phyloP scores from a whole-genome alignment of 2,797 vertebrate genomes.

The Micromesistius poutassou region DNA sequence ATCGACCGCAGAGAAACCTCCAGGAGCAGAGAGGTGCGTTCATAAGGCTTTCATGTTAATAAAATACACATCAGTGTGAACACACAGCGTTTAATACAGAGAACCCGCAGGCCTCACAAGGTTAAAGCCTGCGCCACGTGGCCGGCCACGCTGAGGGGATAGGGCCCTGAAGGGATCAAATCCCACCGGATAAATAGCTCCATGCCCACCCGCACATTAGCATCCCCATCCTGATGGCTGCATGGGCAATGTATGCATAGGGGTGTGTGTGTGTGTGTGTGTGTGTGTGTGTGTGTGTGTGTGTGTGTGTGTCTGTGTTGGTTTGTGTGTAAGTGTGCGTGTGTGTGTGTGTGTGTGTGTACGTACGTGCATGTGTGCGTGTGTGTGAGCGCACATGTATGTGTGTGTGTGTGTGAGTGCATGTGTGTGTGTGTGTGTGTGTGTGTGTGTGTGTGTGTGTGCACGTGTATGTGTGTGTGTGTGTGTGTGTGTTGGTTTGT shows the following conservation, averaged over 20 bases:
- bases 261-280: neutral
- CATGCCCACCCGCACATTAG: neutral
- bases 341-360: neutral
- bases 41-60: conserved; percentile 10
- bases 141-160: conserved; percentile 12
- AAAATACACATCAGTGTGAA: conserved; percentile 19
- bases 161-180: conserved; percentile 18
- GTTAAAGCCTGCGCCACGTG: conserved; percentile 21
- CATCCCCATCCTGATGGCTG: conserved; percentile 9
- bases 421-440: conserved; percentile 1
- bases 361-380: neutral
- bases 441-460: neutral
- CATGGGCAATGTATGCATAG: neutral
- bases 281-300: neutral
- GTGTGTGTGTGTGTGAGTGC: neutral
- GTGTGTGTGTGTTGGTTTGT: too few species aligned
- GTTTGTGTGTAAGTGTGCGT: neutral
- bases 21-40: neutral
- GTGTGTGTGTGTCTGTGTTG: neutral
- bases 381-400: neutral
- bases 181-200: conserved; percentile 5
- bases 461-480: too few species aligned
- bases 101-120: conserved; percentile 17
- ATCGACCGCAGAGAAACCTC: conserved; percentile 7
- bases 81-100: conserved; percentile 8